Percentiles rank a stretch among this genome's conserved stretches.
Evolutionary conservation across 2,888 invertebrate genomes (phyloP).

Genomic region (Rhorus exstirpatorius): DNA sequence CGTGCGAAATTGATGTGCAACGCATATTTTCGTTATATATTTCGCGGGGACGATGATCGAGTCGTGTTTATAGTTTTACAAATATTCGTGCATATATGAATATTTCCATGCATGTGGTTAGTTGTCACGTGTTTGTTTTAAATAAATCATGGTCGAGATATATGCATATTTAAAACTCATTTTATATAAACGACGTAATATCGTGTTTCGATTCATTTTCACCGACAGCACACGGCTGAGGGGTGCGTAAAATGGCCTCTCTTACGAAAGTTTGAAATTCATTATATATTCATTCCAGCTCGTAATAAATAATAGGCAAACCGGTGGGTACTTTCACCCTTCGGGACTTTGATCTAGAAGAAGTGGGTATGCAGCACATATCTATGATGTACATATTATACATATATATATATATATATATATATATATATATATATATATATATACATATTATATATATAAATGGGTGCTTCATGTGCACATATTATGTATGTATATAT

Average conservation of each 20-base stretch:
- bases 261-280: conserved; percentile 22
- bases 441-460: conserved; percentile 33
- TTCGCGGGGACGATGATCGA: too few relatives aligned
- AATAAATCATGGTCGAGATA: too few relatives aligned
- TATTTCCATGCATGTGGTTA: too few relatives aligned
- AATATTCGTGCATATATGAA: too few relatives aligned
- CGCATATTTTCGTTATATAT: too few relatives aligned
- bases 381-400: conserved; percentile 13
- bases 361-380: conserved; percentile 1
- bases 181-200: background rate
- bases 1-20: too few relatives aligned
- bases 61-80: too few relatives aligned
- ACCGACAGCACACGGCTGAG: background rate
- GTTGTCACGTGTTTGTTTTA: too few relatives aligned
- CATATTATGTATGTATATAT: conserved; percentile 16
- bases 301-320: conserved; percentile 42
- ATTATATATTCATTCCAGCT: conserved; percentile 44
- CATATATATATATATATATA: conserved; percentile 27
- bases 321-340: conserved; percentile 22
- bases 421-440: conserved; percentile 1
- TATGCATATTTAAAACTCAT: background rate
- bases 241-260: conserved; percentile 4
- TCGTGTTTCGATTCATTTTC: conserved; percentile 5
- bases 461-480: conserved; percentile 3
- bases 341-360: conserved; percentile 29